These are phyloP conservation scores for Anser brachyrhynchus DNA, from an alignment of 2,113 vertebrate species.

Conservation along the genomic window DNA sequence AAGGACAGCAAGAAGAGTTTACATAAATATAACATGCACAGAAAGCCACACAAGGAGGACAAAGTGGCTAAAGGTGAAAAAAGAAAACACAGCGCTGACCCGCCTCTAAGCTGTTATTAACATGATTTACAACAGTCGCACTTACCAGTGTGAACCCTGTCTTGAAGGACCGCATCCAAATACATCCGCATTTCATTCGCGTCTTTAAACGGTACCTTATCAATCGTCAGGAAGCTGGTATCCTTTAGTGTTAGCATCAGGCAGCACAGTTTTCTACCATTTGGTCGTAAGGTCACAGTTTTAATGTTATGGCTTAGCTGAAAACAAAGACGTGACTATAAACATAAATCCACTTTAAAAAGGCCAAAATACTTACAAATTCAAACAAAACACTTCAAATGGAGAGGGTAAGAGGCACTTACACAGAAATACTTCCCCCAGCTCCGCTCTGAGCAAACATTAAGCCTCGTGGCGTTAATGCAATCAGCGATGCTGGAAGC, in stretches of 20 bases:
- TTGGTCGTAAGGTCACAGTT: conserved; percentile 80
- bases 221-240: conserved; percentile 85
- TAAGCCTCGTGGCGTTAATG: background rate
- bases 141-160: conserved; percentile 84
- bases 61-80: background rate
- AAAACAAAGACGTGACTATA: conserved; percentile 16
- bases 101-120: background rate
- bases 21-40: background rate
- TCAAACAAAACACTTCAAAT: background rate
- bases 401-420: background rate
- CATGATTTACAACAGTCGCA: background rate
- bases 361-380: background rate
- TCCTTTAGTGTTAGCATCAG: conserved; percentile 90
- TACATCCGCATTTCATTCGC: conserved; percentile 89
- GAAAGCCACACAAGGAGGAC: background rate
- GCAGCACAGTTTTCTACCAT: conserved; percentile 79
- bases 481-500: background rate
- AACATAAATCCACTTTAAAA: background rate
- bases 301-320: conserved; percentile 97
- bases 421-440: background rate
- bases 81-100: background rate
- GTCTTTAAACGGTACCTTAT: conserved; percentile 84
- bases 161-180: conserved; percentile 89
- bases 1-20: background rate
- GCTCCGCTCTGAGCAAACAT: background rate